These are phyloP conservation scores for Chloropsis cyanopogon DNA, from an alignment of 2,113 vertebrate species.

Conservation along the genomic window DNA sequence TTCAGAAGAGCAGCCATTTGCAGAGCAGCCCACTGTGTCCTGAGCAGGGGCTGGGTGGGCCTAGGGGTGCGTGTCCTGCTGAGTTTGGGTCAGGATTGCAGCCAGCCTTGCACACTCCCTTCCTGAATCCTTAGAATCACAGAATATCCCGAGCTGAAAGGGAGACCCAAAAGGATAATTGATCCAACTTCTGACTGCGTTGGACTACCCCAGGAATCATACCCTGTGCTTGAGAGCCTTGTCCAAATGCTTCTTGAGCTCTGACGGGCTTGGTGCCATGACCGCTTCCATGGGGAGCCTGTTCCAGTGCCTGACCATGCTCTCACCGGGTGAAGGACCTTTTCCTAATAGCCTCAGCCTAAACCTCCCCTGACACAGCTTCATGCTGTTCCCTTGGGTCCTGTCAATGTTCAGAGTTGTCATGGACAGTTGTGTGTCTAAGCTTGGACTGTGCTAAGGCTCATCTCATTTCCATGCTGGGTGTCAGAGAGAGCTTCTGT, in stretches of 20 bases:
- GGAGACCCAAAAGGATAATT: neutral
- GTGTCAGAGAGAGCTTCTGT: neutral
- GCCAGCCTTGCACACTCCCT: neutral
- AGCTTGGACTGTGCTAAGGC: neutral
- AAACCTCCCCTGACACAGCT: neutral
- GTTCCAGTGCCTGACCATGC: neutral
- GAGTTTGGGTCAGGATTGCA: neutral
- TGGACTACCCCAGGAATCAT: neutral
- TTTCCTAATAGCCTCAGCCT: neutral
- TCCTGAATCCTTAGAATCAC: neutral
- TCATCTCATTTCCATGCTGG: fast-evolving
- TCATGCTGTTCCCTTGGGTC: neutral
- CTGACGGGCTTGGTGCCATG: neutral
- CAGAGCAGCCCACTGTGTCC: neutral
- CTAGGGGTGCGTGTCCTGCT: neutral
- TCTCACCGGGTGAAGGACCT: neutral
- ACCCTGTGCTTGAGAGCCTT: neutral
- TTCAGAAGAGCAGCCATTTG: neutral
- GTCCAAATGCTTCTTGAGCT: neutral
- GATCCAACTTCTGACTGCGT: neutral
- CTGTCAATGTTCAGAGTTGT: neutral
- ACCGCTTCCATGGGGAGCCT: neutral
- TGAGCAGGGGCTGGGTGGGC: neutral
- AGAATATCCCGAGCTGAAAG: neutral
- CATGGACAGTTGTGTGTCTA: neutral